These are phyloP conservation scores for Drosophila pegasa DNA, from an alignment of 2,888 invertebrate genomes.

Conservation along the genomic window DNA sequence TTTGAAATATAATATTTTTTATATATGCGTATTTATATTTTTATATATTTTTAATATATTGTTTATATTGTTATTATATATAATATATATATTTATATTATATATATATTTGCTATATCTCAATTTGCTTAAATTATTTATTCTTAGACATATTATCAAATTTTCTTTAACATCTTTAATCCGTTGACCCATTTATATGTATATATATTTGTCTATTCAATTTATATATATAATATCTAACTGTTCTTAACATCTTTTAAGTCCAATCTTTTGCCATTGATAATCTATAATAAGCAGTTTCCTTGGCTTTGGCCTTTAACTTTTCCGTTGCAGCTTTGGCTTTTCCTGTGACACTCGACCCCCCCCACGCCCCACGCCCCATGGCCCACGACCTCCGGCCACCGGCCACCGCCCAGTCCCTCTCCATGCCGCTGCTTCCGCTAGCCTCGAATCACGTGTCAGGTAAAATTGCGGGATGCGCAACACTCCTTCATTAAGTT, in stretches of 20 bases:
- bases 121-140: background rate
- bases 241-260: background rate
- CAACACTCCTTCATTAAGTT: constrained; percentile 81
- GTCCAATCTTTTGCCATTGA: background rate
- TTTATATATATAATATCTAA: too few relatives aligned
- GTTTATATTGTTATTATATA: too few relatives aligned
- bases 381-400: too few relatives aligned
- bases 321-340: constrained; percentile 1
- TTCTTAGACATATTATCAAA: too few relatives aligned
- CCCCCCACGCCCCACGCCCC: too few relatives aligned
- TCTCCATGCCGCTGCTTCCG: constrained; percentile 18
- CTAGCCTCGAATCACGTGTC: constrained; percentile 69
- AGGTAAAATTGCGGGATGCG: constrained; percentile 64
- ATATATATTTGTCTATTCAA: background rate
- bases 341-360: constrained; percentile 2
- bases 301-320: background rate
- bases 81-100: too few relatives aligned
- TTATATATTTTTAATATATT: too few relatives aligned
- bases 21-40: too few relatives aligned
- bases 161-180: background rate
- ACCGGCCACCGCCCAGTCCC: background rate
- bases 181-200: background rate
- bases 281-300: constrained; percentile 5
- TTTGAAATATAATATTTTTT: too few relatives aligned
- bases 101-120: too few relatives aligned